Evolutionary conservation across 2,113 vertebrate species (phyloP), one percentile per base, ranked within the genome.

Genomic region (Todiramphus chloris): DNA sequence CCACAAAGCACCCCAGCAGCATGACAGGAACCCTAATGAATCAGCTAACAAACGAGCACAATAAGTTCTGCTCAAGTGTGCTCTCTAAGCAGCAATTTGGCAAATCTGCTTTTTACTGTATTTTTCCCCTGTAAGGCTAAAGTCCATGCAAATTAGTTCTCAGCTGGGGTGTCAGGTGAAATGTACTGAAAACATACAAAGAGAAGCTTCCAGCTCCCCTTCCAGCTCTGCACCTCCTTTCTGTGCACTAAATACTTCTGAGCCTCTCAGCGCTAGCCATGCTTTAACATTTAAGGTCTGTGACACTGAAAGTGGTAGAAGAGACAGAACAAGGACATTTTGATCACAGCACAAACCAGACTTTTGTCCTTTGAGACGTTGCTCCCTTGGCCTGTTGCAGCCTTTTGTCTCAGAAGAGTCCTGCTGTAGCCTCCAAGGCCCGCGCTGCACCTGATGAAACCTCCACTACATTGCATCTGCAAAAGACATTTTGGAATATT

Each of bases 41-140:
- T 91, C 84, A 82, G 58, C 80, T 95, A 93, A 93, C 51, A 95
- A 89, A 94, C 35, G 66, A 93, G 60, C 87, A 92, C 76, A 84
- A 17, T 89, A 93, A 90, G 62, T 95, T 97, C 73, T 87, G 58
- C 75, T 96, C 64, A 95, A 91, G 44, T 80, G 55, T 73, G 18
- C 6, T 85, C 55, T 94, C 77, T 39, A 73, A 76, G n/a, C 13
- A 3, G 55, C 73, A 91, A 33, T 66, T 90, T 88, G 53, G 69
- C 74, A 92, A 93, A 89, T 56, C 44, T 76, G 55, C 43, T 89
- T 95, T 87, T 59, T 33, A 39, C 35, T 60, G 7, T 70, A 39
- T 88, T 91, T 94, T 75, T 79, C 37, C 28, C 55, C 58, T 41
- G 19, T 58, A 87, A 89, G 21, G 46, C 46, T 89, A 56, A 92